These are phyloP conservation scores for Cerceris ruficornis DNA, from an alignment of 2,888 invertebrate species.

Conservation along the genomic window DNA sequence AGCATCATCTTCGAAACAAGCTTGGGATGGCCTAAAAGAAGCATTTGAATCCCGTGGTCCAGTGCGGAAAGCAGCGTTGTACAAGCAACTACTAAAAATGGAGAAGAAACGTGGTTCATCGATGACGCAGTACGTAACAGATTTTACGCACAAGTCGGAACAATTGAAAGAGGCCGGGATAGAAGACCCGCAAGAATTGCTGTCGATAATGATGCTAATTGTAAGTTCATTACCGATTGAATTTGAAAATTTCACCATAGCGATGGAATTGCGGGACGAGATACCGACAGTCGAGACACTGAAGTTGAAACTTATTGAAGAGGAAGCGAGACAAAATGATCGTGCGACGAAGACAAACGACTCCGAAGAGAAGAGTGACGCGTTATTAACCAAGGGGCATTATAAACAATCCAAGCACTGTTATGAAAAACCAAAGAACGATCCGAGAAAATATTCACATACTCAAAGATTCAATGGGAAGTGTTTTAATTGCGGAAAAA, in stretches of 20 bases:
- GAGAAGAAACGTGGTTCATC: conserved; percentile 31
- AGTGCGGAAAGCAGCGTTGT: conserved; percentile 54
- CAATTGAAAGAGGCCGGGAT: conserved; percentile 58
- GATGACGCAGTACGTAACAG: conserved; percentile 48
- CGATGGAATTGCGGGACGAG: conserved; percentile 13
- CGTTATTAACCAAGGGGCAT: conserved; percentile 10
- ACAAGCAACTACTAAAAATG: conserved; percentile 55
- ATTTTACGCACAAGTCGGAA: conserved; percentile 50
- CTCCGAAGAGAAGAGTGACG: conserved; percentile 8
- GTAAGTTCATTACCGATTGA: conserved; percentile 4
- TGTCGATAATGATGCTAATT: conserved; percentile 33
- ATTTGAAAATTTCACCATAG: conserved; percentile 26
- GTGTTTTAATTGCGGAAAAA: conserved; percentile 38
- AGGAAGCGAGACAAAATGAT: conserved; percentile 25
- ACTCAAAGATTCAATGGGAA: conserved; percentile 10
- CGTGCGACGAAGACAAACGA: conserved; percentile 4
- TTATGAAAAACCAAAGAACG: neutral
- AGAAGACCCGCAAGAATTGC: conserved; percentile 29
- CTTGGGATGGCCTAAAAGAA: conserved; percentile 34
- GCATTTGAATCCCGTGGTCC: conserved; percentile 53
- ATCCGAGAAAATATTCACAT: conserved; percentile 6
- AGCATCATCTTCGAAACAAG: conserved; percentile 10
- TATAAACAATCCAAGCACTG: neutral
- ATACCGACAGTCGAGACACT: conserved; percentile 9
- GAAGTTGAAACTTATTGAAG: conserved; percentile 21